Conservation (phyloP, 2,797 vertebrate genomes). For the Labeo calbasu region DNA sequence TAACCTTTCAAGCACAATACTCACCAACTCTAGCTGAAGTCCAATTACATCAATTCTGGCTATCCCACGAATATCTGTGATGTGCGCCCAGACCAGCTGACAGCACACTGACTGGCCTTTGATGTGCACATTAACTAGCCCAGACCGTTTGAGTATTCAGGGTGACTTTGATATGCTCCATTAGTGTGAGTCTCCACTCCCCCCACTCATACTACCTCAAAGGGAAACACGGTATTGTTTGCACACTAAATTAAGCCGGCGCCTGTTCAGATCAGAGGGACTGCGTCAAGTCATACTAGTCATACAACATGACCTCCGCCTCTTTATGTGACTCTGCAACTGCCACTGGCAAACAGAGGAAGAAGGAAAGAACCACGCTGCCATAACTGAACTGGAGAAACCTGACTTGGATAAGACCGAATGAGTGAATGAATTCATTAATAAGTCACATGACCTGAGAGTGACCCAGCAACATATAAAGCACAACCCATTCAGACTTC, state of each 20-base stretch:
- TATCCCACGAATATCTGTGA: slow-evolving; percentile 59
- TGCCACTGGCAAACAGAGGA: background rate
- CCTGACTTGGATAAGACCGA: background rate
- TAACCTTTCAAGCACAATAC: slow-evolving; percentile 23
- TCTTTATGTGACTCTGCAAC: background rate
- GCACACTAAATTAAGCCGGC: slow-evolving; percentile 49
- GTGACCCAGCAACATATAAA: slow-evolving; percentile 1
- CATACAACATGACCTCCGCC: slow-evolving; percentile 3
- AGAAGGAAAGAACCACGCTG: background rate
- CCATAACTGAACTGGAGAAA: background rate
- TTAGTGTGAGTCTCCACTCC: slow-evolving; percentile 64
- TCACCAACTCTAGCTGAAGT: slow-evolving; percentile 19
- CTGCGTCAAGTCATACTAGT: background rate
- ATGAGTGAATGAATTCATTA: background rate
- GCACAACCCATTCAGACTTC: background rate
- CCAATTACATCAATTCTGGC: slow-evolving; percentile 44
- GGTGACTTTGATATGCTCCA: slow-evolving; percentile 75
- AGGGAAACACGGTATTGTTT: slow-evolving; percentile 64
- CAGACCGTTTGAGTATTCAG: slow-evolving; percentile 70
- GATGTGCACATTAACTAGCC: slow-evolving; percentile 65
- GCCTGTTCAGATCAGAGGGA: slow-evolving; percentile 44
- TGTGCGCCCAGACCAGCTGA: slow-evolving; percentile 66
- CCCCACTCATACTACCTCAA: slow-evolving; percentile 58
- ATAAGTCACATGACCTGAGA: background rate
- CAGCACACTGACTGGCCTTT: slow-evolving; percentile 67